A percentile compares a stretch with the other conserved stretches of the same genome.
phyloP scores from a whole-genome alignment of 2,113 vertebrate genomes.

The Xiphophorus maculatus region DNA sequence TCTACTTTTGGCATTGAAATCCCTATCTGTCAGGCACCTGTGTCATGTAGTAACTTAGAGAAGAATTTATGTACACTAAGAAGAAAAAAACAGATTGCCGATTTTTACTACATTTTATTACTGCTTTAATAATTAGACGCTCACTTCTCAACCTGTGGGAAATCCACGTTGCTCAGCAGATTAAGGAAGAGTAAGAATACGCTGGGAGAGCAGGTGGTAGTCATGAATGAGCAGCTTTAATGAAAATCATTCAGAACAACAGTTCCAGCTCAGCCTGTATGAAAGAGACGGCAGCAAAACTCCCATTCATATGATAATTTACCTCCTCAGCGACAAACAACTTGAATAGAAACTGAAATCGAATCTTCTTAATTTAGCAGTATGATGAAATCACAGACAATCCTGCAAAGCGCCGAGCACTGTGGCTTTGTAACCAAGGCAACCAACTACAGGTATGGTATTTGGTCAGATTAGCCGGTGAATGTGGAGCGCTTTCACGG shows the following conservation, averaged over 20 bases:
- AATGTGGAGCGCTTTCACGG: constrained; percentile 63
- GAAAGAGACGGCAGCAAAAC: constrained; percentile 33
- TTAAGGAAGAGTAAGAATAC: constrained; percentile 24
- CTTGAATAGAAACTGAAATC: constrained; percentile 28
- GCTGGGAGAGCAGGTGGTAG: constrained; percentile 46
- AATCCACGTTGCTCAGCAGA: constrained; percentile 28
- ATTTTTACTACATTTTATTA: neutral
- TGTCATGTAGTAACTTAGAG: neutral
- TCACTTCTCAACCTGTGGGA: constrained; percentile 20
- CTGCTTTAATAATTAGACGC: constrained; percentile 29
- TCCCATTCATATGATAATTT: constrained; percentile 30
- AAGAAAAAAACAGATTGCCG: too few relatives aligned
- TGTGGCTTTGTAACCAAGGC: constrained; percentile 80
- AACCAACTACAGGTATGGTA: constrained; percentile 76
- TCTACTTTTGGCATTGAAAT: too few relatives aligned
- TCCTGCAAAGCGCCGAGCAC: constrained; percentile 59
- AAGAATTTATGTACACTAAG: neutral
- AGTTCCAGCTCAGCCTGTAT: constrained; percentile 24
- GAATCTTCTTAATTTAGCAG: constrained; percentile 66
- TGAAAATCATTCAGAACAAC: constrained; percentile 37
- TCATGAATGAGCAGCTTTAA: constrained; percentile 40
- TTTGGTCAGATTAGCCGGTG: constrained; percentile 74
- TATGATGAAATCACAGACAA: constrained; percentile 40
- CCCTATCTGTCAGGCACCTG: neutral
- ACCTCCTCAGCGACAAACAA: constrained; percentile 46